phyloP scores from a whole-genome alignment of 2,888 invertebrate genomes.

The Tinea pellionella region DNA sequence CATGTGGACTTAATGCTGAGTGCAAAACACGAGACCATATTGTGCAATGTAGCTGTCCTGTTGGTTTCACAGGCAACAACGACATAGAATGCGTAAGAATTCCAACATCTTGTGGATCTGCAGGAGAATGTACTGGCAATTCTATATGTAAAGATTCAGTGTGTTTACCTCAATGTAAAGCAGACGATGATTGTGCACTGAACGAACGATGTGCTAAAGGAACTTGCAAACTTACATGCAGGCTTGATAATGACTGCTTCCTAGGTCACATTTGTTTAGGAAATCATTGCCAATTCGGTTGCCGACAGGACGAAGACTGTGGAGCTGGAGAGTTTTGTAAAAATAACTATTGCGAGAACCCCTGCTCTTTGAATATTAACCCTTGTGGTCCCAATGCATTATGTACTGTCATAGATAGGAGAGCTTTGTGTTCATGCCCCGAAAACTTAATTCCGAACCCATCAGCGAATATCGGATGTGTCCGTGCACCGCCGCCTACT shows the following conservation, averaged over 20 bases:
- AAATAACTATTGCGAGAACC: slow-evolving; percentile 83
- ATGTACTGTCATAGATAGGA: slow-evolving; percentile 83
- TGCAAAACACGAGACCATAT: slow-evolving; percentile 79
- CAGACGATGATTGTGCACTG: slow-evolving; percentile 85
- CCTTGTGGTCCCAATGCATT: slow-evolving; percentile 89
- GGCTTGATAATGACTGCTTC: slow-evolving; percentile 93
- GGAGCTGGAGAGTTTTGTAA: slow-evolving; percentile 85
- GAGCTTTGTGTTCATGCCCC: slow-evolving; percentile 84
- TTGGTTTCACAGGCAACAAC: slow-evolving; percentile 87
- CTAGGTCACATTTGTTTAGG: slow-evolving; percentile 89
- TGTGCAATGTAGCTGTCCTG: slow-evolving; percentile 85
- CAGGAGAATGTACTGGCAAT: slow-evolving; percentile 77
- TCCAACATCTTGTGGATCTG: slow-evolving; percentile 78
- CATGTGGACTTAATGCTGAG: slow-evolving; percentile 87
- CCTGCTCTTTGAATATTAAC: slow-evolving; percentile 73
- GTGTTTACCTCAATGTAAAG: slow-evolving; percentile 81
- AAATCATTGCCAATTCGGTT: slow-evolving; percentile 88
- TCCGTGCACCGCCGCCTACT: slow-evolving; percentile 80
- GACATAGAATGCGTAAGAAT: slow-evolving; percentile 87
- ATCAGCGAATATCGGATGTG: slow-evolving; percentile 88
- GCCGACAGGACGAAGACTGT: slow-evolving; percentile 88
- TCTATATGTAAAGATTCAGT: slow-evolving; percentile 84
- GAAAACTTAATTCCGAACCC: slow-evolving; percentile 87
- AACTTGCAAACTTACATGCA: slow-evolving; percentile 87
- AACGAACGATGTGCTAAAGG: slow-evolving; percentile 90